Base-by-base conservation (phyloP, 2,113 vertebrate species). In the Cyanoderma ruficeps region DNA sequence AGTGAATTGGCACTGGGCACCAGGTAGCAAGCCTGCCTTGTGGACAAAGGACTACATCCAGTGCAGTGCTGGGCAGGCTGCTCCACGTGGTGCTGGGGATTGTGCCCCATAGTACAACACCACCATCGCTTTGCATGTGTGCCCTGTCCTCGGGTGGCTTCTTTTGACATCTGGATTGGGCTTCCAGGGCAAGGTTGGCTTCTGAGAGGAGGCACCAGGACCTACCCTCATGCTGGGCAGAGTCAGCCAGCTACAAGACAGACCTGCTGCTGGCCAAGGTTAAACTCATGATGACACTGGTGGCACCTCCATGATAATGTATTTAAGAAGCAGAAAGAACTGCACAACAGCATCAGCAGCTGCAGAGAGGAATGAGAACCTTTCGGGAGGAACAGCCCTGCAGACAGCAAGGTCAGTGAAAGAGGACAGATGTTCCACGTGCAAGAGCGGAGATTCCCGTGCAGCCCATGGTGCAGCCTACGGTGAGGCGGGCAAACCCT, bases 51-150 rank as follows among this genome's bases (percentile, higher is more conserved):
- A 12, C 20, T 25, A 47, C 5, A 14, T 11, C 13, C 56, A 11
- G 39, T 3, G 24, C 55, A 17, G 44, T 6, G 76, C 42, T 2
- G 1, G 39, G 25, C 44, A 0, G 1, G 53, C 53, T 49, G 28
- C 31, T 69, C 11, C n/a, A 15, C 0, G 0, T 13, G 44, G 11
- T 42, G 31, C 49, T 13, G 19, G 55, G 15, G 28, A 42, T 11
- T 69, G 44, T 64, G 46, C 8, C 65, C 77, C 16, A 15, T 9
- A 74, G 65, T 15, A 42, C n/a, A 30, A 2, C 41, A 10, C 8
- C 18, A 13, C 25, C 7, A 8, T 16, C 0, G 0, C 15, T n/a
- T 27, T 1, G 1, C 49, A 9, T 0, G 3, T 9, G 22, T 2
- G 4, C 0, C 0, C 6, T 0, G 0, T 30, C 15, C 16, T 69